Evolutionary conservation across 1,140 invertebrate species (phyloP), one percentile per base, ranked within the genome.

Genomic region (Panagrolaimus sp.): DNA sequence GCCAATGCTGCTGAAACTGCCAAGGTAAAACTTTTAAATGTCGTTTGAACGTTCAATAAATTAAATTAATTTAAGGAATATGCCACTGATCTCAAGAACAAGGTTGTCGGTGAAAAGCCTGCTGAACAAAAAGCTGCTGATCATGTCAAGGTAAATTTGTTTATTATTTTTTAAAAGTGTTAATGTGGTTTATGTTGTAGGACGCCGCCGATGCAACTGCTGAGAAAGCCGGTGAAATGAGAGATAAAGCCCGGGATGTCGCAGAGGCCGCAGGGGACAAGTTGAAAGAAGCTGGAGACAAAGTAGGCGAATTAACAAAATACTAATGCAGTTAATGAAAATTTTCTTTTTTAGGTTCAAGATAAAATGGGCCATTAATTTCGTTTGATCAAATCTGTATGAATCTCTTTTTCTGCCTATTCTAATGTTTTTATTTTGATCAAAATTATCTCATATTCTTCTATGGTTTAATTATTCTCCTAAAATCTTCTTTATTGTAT

Each of bases 71-170:
- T 21, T 52, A n/a, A 28, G 10, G 21, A 28, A 10, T 14, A 21
- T 58, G 52, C 52, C 4, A 28, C 21, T 12, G 52, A 58, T 4
- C 28, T 58, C 21, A 21, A 28, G 52, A 58, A 58, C 14, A 21
- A 28, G 8, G 52, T 58, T 28, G 28, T 58, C 10, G 52, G 52
- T 28, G 14, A 58, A 21, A 58, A 58, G 17, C 12, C 52, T 12
- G 10, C 21, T 21, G 52, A 58, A 58, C 15, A 58, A 4, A 58
- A 58, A n/a, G 52, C 52, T 21, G 52, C 52, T 14, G 52, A 58
- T 28, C 14, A 28, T 10, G 52, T 58, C 15, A 58, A 58, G 48
- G 2, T 15, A 1, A 46, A n/a, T 46, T n/a, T 52, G 17, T 52
- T 52, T 14, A 8, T 8, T 52, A n/a, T 4, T 52, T 52, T 7